Percentiles rank a stretch among this genome's conserved stretches.
Evolutionary conservation across 2,797 vertebrate genomes (phyloP).

Genomic region (Cetoscarus ocellatus): DNA sequence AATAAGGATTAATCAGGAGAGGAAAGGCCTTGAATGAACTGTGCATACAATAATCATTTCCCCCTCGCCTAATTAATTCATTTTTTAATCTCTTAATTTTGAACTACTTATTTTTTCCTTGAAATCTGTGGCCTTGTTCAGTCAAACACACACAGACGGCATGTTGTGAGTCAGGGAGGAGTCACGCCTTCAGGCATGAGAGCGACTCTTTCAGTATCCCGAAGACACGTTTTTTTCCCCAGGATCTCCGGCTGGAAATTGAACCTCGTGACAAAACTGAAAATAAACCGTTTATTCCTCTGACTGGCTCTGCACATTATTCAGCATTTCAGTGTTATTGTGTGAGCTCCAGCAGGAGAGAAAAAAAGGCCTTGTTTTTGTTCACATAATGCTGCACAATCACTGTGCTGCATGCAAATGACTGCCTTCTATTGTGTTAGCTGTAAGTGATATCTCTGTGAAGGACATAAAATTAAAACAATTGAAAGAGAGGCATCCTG

Average conservation of each 20-base stretch:
- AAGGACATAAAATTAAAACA: conserved; percentile 71
- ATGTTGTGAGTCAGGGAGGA: conserved; percentile 53
- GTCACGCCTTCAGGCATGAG: conserved; percentile 44
- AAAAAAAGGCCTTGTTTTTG: conserved; percentile 51
- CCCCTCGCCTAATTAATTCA: neutral
- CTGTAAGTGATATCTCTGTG: conserved; percentile 73
- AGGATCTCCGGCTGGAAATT: conserved; percentile 40
- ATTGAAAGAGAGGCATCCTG: conserved; percentile 47
- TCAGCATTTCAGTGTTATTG: conserved; percentile 40
- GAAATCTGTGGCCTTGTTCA: conserved; percentile 4
- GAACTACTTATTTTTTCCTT: conserved; percentile 2
- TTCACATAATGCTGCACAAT: conserved; percentile 56
- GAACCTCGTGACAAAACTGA: conserved; percentile 63
- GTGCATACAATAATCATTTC: conserved; percentile 1
- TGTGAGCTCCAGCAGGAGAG: conserved; percentile 30
- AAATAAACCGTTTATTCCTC: conserved; percentile 57
- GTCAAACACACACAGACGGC: neutral
- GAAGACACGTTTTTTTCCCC: conserved; percentile 62
- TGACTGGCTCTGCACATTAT: conserved; percentile 31
- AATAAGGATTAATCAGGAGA: conserved; percentile 16
- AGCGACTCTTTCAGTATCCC: conserved; percentile 59
- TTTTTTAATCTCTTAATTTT: neutral
- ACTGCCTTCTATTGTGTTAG: conserved; percentile 65
- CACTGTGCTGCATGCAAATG: conserved; percentile 80
- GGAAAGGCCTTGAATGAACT: conserved; percentile 16